Base-by-base conservation (phyloP, 1,140 invertebrate genomes). In the Heliconius nattereri region DNA sequence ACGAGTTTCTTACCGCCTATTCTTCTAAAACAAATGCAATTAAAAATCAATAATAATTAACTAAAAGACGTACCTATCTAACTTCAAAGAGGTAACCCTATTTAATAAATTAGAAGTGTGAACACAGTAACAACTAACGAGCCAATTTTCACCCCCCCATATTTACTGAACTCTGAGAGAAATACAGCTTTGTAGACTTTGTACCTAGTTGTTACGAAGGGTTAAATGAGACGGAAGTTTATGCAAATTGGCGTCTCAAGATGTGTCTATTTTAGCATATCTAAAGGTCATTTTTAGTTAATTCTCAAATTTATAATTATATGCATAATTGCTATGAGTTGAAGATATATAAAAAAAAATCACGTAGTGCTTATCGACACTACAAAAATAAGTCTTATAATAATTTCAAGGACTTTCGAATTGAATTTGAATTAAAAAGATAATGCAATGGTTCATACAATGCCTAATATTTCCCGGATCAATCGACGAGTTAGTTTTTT, bases 151-250 rank as follows among this genome's bases (percentile, higher is more conserved):
- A 60, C 57, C 57, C 13, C 57, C n/a, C 9, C 1, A 9, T 23
- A 60, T 60, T 60, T 60, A 60, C 23, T 60, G n/a, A 23, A 23
- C 57, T 60, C n/a, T 60, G n/a, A 60, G 57, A 60, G 57, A 60
- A n/a, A 11, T 26, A 23, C 20, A 60, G 40, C 57, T 60, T 60
- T 60, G 57, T 60, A 23, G 57, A 60, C 57, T 60, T 60, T 60
- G 57, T 60, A n/a, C n/a, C n/a, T n/a, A 60, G 57, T 60, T 60
- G 57, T 60, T 60, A 60, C 57, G 57, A 60, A 60, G n/a, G 23
- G n/a, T 60, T 60, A 60, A 60, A 60, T 60, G 57, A 60, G 57
- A 60, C n/a, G 3, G n/a, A 60, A 60, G 57, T 60, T 20, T 23
- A 60, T 9, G 57, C 57, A 60, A 60, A 60, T 60, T 60, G 57